Evolutionary conservation across 2,888 invertebrate genomes (phyloP).

Genomic region (Drosophila rellima): DNA sequence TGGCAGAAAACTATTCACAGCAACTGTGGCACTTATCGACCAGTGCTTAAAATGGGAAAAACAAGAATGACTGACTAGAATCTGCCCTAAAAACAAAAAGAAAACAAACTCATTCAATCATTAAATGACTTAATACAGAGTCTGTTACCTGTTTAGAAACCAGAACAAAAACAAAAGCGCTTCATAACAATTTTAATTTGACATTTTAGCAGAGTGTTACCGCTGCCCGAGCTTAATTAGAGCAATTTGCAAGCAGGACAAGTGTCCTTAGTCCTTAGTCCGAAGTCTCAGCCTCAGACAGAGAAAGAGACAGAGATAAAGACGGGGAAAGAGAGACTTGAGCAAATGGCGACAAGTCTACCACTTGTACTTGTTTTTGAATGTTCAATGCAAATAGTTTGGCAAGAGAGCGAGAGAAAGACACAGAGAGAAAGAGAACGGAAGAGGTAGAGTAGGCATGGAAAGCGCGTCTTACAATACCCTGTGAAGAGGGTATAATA

Average conservation of each 20-base stretch:
- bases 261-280: conserved; percentile 61
- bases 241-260: conserved; percentile 69
- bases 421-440: not conserved
- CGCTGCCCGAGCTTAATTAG: conserved; percentile 70
- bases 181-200: conserved; percentile 78
- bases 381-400: conserved; percentile 60
- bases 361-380: conserved; percentile 34
- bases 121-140: conserved; percentile 27
- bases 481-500: not conserved
- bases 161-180: conserved; percentile 38
- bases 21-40: not conserved
- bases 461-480: conserved; percentile 9
- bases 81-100: not conserved
- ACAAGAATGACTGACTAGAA: not conserved
- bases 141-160: conserved; percentile 22
- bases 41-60: not conserved
- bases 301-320: not conserved
- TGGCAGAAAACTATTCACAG: conserved; percentile 7
- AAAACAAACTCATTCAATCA: conserved; percentile 3
- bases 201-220: conserved; percentile 59
- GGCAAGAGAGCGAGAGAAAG: not conserved
- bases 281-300: conserved; percentile 16
- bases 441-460: not conserved
- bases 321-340: conserved; percentile 25
- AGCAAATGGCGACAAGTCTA: conserved; percentile 50